Percentiles rank a stretch among this genome's conserved stretches.
Conservation (phyloP, 1,140 invertebrate species). For the Cryptotermes secundus region DNA sequence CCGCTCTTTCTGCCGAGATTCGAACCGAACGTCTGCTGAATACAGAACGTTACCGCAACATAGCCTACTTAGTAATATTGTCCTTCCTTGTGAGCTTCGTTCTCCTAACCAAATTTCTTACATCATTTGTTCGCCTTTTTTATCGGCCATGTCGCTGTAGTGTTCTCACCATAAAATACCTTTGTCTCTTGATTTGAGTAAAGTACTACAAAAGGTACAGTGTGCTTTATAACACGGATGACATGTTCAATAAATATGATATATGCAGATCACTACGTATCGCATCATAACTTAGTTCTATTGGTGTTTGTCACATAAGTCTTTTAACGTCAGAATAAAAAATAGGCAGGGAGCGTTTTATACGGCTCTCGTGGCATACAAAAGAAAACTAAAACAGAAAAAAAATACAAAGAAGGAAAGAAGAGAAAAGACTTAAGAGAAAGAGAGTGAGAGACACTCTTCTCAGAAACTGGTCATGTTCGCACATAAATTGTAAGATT, state of each 20-base stretch:
- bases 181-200: no score
- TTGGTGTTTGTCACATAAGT: neutral
- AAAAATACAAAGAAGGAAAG: neutral
- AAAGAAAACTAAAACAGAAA: neutral
- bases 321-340: neutral
- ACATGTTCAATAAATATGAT: neutral
- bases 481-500: slow-evolving; percentile 30
- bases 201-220: no score
- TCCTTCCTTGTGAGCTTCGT: no score
- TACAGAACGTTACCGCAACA: no score
- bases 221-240: no score
- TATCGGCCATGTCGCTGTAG: no score
- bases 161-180: no score
- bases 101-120: no score
- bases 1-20: no score
- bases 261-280: neutral
- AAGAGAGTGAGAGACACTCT: neutral
- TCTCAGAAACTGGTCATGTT: slow-evolving; percentile 30
- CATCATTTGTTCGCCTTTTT: no score
- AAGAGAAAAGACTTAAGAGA: neutral
- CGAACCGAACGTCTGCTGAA: no score
- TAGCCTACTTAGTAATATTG: no score
- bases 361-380: neutral
- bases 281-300: neutral
- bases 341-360: neutral